Conservation (phyloP, 2,797 vertebrate genomes). For the Cyprinella venusta region DNA sequence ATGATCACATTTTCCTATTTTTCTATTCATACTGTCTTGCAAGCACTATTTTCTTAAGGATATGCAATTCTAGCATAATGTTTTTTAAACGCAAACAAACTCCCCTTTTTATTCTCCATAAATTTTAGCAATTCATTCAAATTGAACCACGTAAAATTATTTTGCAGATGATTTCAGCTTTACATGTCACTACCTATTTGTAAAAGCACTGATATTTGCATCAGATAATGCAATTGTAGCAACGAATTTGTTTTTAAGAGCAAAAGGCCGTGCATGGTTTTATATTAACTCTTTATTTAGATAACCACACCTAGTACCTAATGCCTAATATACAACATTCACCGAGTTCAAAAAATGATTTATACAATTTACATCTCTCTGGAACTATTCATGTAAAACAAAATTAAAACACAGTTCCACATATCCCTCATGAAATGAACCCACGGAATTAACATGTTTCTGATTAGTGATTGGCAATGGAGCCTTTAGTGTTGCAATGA, state of each 20-base stretch:
- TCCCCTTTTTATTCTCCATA: background rate
- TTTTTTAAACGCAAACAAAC: background rate
- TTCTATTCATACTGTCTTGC: background rate
- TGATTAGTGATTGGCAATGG: constrained; percentile 59
- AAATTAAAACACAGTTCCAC: constrained; percentile 55
- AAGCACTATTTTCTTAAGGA: background rate
- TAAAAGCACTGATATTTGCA: background rate
- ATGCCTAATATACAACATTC: constrained; percentile 69
- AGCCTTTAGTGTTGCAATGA: constrained; percentile 73
- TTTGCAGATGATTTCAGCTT: background rate
- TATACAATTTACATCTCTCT: constrained; percentile 76
- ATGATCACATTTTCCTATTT: background rate
- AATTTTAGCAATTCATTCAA: background rate
- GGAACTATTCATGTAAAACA: constrained; percentile 62
- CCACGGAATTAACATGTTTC: constrained; percentile 63
- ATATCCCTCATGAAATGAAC: constrained; percentile 66
- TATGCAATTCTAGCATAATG: background rate
- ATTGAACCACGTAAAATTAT: background rate
- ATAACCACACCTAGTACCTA: constrained; percentile 79
- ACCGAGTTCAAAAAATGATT: constrained; percentile 64
- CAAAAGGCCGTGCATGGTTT: constrained; percentile 41
- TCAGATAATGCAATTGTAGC: background rate
- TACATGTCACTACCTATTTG: background rate
- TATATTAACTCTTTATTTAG: constrained; percentile 78
- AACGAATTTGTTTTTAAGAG: background rate